phyloP scores from a whole-genome alignment of 2,797 vertebrate species.

The Thaleichthys pacificus region DNA sequence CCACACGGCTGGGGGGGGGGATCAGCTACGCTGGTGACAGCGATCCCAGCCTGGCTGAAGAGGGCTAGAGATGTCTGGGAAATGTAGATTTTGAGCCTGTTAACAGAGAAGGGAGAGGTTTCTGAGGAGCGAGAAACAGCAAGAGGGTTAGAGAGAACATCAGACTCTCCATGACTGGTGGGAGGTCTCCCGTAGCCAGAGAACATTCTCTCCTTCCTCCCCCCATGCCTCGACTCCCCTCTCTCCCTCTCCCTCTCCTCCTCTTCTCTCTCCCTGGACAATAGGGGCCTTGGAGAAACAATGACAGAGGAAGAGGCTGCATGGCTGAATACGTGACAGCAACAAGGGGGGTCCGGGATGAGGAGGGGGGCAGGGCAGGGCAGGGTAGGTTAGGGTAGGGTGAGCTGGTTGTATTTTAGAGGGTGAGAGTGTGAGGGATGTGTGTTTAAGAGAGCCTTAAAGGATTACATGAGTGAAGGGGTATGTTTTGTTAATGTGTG shows the following conservation, averaged over 20 bases:
- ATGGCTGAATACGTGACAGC: not conserved
- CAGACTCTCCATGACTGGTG: slow-evolving; percentile 63
- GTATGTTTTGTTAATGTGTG: not conserved
- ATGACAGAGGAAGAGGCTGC: not conserved
- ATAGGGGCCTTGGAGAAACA: slow-evolving; percentile 23
- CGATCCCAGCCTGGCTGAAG: slow-evolving; percentile 25
- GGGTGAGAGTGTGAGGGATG: not conserved
- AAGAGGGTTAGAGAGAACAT: slow-evolving; percentile 33
- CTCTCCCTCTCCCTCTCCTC: not conserved
- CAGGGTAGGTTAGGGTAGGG: not conserved
- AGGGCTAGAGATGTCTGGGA: slow-evolving; percentile 21
- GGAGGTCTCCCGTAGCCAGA: slow-evolving; percentile 40
- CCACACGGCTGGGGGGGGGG: slow-evolving; percentile 38
- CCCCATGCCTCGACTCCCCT: not conserved
- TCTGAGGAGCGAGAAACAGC: not conserved
- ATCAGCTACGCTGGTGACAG: slow-evolving; percentile 36
- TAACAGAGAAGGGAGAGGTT: not conserved
- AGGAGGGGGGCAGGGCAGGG: not conserved
- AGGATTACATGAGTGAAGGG: not conserved
- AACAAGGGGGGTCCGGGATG: not conserved
- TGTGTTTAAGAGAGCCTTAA: not conserved
- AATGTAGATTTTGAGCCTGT: slow-evolving; percentile 38
- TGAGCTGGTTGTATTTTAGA: not conserved
- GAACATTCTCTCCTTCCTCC: slow-evolving; percentile 12
- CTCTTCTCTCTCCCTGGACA: slow-evolving; percentile 20